Percentiles rank a stretch among this genome's conserved stretches.
Conservation (phyloP, 1,140 invertebrate genomes). For the Prorops nasuta region DNA sequence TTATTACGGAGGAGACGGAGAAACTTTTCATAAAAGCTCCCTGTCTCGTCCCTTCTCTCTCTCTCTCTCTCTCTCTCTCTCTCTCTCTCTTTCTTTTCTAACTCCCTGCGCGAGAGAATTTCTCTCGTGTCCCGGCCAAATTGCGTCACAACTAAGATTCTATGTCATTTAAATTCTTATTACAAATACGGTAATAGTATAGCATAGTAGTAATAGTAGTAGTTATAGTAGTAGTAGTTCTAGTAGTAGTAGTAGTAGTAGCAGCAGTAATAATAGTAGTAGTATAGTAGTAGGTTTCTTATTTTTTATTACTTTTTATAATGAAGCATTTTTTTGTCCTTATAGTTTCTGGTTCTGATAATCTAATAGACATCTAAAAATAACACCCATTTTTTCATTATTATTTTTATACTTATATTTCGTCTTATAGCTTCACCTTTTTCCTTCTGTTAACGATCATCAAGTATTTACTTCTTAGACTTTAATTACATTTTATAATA, state of each 20-base stretch:
- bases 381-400: constrained; percentile 51
- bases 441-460: constrained; percentile 27
- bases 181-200: constrained; percentile 31
- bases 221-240: constrained; percentile 17
- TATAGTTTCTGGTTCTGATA: constrained; percentile 44
- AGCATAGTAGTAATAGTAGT: constrained; percentile 27
- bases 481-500: constrained; percentile 25
- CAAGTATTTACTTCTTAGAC: constrained; percentile 39
- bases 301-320: constrained; percentile 41
- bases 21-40: too few relatives aligned
- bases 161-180: constrained; percentile 40
- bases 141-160: constrained; percentile 36
- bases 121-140: too few relatives aligned
- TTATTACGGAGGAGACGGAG: too few relatives aligned
- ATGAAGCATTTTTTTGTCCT: constrained; percentile 42
- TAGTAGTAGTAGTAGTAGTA: constrained; percentile 6
- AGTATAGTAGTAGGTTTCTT: constrained; percentile 27
- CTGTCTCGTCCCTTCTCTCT: too few relatives aligned
- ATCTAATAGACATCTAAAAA: constrained; percentile 55
- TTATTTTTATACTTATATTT: constrained; percentile 47
- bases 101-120: too few relatives aligned
- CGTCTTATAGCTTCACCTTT: constrained; percentile 13
- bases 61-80: too few relatives aligned
- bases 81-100: too few relatives aligned
- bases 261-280: constrained; percentile 25